Conservation (phyloP, 2,888 invertebrate species). For the Rambutsinella grinnellia region DNA sequence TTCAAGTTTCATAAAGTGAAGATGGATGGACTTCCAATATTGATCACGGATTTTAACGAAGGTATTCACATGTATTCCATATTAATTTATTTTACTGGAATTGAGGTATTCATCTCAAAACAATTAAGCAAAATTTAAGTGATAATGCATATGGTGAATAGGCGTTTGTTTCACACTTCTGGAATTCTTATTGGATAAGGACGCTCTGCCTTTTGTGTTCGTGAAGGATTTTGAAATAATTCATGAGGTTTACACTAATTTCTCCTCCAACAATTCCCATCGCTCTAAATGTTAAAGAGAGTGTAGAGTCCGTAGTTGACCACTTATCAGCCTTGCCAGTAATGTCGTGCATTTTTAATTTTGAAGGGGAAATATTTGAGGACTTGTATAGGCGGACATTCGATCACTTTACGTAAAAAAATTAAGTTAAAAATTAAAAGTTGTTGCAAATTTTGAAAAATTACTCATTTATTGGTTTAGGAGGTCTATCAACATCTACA, state of each 20-base stretch:
- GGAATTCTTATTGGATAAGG: constrained; percentile 9
- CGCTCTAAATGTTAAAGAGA: background rate
- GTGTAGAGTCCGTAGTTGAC: constrained; percentile 10
- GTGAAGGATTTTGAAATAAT: constrained; percentile 27
- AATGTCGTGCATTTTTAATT: constrained; percentile 26
- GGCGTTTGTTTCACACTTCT: too few relatives aligned
- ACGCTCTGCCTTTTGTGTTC: constrained; percentile 12
- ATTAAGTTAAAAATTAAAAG: too few relatives aligned
- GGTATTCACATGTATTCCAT: too few relatives aligned
- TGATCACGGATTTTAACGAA: constrained; percentile 12
- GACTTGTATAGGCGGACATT: constrained; percentile 14
- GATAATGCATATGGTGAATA: too few relatives aligned
- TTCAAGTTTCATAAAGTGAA: too few relatives aligned
- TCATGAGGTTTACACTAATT: constrained; percentile 3
- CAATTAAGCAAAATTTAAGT: too few relatives aligned
- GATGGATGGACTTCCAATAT: constrained; percentile 19
- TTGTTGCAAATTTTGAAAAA: background rate
- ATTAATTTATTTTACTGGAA: too few relatives aligned
- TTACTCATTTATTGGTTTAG: background rate
- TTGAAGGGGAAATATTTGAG: constrained; percentile 30
- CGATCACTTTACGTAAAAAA: constrained; percentile 11
- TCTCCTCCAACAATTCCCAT: constrained; percentile 17
- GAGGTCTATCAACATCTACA: background rate
- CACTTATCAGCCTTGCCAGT: constrained; percentile 6
- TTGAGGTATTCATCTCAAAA: too few relatives aligned